These are phyloP conservation scores for Gallinago paraguaiae DNA, from an alignment of 2,113 vertebrate genomes.

Conservation along the genomic window DNA sequence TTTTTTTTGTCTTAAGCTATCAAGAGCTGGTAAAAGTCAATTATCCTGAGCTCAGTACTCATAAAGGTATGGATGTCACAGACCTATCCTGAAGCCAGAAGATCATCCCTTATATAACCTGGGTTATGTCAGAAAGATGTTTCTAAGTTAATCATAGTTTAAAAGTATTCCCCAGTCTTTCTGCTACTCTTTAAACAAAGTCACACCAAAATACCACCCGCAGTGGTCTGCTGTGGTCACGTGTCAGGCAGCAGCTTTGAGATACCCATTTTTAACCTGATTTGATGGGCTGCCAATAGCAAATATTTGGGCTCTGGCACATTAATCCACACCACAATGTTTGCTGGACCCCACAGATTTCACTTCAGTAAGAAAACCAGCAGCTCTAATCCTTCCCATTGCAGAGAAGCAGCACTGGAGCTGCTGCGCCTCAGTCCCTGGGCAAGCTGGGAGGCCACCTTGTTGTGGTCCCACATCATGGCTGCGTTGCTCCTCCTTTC, in stretches of 20 bases:
- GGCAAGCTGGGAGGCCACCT: not conserved
- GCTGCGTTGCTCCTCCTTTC: not conserved
- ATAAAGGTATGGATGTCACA: not conserved
- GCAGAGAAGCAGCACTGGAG: not conserved
- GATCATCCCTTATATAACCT: not conserved
- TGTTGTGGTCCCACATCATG: too few relatives aligned
- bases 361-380: not conserved
- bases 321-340: not conserved
- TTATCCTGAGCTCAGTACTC: not conserved
- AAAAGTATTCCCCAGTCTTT: not conserved
- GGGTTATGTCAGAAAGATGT: not conserved
- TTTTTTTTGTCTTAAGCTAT: not conserved
- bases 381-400: rapidly evolving
- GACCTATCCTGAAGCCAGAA: not conserved
- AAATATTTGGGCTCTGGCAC: not conserved
- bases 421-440: not conserved
- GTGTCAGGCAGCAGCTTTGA: not conserved
- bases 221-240: not conserved
- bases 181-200: not conserved
- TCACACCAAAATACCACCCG: not conserved
- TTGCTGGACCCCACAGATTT: not conserved
- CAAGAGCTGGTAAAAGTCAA: not conserved
- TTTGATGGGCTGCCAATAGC: not conserved
- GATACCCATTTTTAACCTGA: not conserved
- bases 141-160: not conserved